A percentile compares a stretch with the other conserved stretches of the same genome.
Conservation (phyloP, 2,797 vertebrate species). For the Chelmon rostratus region DNA sequence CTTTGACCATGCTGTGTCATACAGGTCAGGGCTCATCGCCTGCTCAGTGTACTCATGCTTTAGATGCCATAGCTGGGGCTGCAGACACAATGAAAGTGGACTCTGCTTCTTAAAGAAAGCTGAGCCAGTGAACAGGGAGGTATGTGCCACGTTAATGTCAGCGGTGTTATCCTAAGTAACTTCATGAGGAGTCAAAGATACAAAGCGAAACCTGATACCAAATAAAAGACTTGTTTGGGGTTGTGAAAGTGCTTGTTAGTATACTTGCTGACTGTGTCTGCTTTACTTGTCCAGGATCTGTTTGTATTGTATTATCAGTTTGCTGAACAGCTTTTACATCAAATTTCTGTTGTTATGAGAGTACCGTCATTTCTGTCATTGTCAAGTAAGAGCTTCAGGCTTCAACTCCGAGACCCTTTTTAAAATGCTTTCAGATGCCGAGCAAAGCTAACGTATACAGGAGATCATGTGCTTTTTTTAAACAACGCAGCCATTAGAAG, state of each 20-base stretch:
- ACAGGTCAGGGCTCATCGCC: slow-evolving; percentile 21
- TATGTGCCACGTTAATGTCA: slow-evolving; percentile 29
- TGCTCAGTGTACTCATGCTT: background rate
- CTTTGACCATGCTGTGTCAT: background rate
- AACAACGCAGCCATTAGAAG: background rate
- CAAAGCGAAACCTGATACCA: slow-evolving; percentile 37
- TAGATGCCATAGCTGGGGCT: background rate
- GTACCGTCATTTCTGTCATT: background rate
- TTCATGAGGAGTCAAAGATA: slow-evolving; percentile 36
- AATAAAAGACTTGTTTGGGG: slow-evolving; percentile 17
- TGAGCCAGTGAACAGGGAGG: background rate
- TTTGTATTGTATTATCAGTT: background rate
- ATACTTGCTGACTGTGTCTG: background rate
- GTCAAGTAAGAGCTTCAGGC: slow-evolving; percentile 1
- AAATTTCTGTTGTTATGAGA: background rate
- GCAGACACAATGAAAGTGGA: slow-evolving; percentile 11
- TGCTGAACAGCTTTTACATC: background rate
- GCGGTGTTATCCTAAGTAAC: slow-evolving; percentile 1
- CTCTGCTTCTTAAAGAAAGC: slow-evolving; percentile 2
- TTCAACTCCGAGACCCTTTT: background rate
- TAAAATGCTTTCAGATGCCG: background rate
- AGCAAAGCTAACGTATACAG: no score
- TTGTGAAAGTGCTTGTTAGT: slow-evolving; percentile 16
- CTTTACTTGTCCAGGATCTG: slow-evolving; percentile 18
- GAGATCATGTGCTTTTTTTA: background rate